Conservation (phyloP, 2,113 vertebrate genomes). For the Circaetus gallicus region DNA sequence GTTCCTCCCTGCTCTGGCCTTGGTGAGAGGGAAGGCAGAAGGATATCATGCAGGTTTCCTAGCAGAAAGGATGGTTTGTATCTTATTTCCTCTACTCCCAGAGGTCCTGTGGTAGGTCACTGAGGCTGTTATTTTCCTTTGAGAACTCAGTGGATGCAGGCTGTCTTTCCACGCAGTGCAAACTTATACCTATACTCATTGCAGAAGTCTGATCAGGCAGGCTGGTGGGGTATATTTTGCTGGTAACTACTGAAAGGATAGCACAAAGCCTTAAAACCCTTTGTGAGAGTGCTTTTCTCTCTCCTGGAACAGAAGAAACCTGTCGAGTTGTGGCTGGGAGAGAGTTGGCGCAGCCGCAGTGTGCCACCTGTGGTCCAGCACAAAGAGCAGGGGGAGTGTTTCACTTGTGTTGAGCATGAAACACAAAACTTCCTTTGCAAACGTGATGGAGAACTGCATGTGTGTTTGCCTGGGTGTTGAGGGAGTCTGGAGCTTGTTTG, state of each 20-base stretch:
- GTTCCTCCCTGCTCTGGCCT: background rate
- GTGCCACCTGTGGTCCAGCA: background rate
- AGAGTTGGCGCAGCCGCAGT: background rate
- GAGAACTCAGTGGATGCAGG: background rate
- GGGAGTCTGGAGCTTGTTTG: background rate
- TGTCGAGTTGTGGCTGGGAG: background rate
- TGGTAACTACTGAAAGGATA: background rate
- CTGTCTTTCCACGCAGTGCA: background rate
- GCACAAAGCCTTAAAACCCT: background rate
- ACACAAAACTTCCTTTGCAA: background rate
- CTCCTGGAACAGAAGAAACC: background rate
- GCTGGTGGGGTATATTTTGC: background rate
- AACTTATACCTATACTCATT: background rate
- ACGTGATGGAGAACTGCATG: fast-evolving
- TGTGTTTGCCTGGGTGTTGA: background rate
- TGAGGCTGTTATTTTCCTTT: background rate
- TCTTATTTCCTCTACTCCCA: background rate
- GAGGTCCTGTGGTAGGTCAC: background rate
- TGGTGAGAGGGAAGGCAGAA: background rate
- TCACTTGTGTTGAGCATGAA: background rate
- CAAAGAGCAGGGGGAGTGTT: background rate
- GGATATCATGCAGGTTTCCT: background rate
- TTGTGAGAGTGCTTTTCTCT: background rate
- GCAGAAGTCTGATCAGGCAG: background rate
- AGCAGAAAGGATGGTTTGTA: background rate